A percentile compares a stretch with the other conserved stretches of the same genome.
Conservation (phyloP, 2,888 invertebrate species). For the Polydrusus cervinus region DNA sequence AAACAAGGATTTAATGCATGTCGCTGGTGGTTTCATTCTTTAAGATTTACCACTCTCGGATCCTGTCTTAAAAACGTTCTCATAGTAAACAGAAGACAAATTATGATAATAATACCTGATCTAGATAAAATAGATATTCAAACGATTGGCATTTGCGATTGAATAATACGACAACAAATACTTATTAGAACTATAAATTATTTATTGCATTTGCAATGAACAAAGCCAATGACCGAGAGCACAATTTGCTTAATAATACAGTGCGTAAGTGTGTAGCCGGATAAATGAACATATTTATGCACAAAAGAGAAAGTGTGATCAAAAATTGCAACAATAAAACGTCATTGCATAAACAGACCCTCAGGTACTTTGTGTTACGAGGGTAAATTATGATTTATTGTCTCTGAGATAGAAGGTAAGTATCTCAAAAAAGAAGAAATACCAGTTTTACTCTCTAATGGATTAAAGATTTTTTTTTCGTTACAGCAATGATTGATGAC, state of each 20-base stretch:
- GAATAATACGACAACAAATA: constrained; percentile 9
- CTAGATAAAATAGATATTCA: constrained; percentile 18
- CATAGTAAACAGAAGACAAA: too few relatives aligned
- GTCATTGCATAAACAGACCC: constrained; percentile 22
- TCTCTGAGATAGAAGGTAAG: background rate
- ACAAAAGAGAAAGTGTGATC: constrained; percentile 40
- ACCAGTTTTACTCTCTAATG: too few relatives aligned
- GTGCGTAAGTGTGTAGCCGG: constrained; percentile 39
- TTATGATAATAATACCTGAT: background rate
- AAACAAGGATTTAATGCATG: too few relatives aligned
- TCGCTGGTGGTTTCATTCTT: too few relatives aligned
- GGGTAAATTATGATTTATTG: constrained; percentile 17
- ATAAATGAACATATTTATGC: constrained; percentile 29
- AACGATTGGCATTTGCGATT: constrained; percentile 11
- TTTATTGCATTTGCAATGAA: constrained; percentile 10
- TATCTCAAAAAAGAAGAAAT: too few relatives aligned
- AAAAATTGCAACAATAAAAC: constrained; percentile 44
- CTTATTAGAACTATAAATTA: background rate
- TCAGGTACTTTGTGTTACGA: background rate
- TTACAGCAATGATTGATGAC: too few relatives aligned
- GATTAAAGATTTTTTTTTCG: too few relatives aligned
- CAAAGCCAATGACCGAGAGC: constrained; percentile 34
- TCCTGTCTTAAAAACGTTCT: too few relatives aligned
- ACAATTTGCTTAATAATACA: constrained; percentile 26
- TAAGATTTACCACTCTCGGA: too few relatives aligned